Base-by-base conservation (phyloP, 2,797 vertebrate genomes). In the Falco novaeseelandiae region DNA sequence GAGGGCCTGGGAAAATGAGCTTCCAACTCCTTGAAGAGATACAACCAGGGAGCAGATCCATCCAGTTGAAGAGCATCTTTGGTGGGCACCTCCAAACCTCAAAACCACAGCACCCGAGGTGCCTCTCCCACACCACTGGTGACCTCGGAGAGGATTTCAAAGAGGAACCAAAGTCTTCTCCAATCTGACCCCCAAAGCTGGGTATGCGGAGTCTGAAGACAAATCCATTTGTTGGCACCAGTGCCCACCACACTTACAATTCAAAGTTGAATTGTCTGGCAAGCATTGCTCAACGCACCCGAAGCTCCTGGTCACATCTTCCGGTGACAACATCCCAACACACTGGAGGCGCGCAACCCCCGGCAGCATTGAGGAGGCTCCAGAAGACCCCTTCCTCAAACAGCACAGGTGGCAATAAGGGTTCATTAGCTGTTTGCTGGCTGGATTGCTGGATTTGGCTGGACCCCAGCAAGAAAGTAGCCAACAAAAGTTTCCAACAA, bases 231-330 rank as follows among this genome's bases (percentile, higher is more conserved):
- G 17, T 4, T 55, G 26, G 30, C 21, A 67, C 40, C 9, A 2
- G 25, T 14, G 51, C 48, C 15, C 59, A 80, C 15, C 25, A 36
- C 1, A 1, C 17, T 49, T 40, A 34, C 0, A 0, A 57, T 26
- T 70, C 54, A n/a, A 12, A 25, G 23, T 29, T 26, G 12, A 65
- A 76, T 17, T 61, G 52, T 61, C 15, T 38, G 38, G 55, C 48
- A 89, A 77, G 30, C 27, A 21, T 58, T 48, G 30, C 51, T 76
- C 62, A 70, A 44, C 44, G 62, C 1, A 1, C 42, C 36, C 42
- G 83, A 74, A 87, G 27, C 22, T 87, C 51, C n/a, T 2, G 3
- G 42, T 42, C 76, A 82, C 1, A 0, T 59, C 2, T 10, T 27
- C 36, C 54, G 63, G 40, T 3, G 16, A 66, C 66, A 66, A 13